Percentiles rank a stretch among this genome's conserved stretches.
Evolutionary conservation across 2,888 invertebrate genomes (phyloP).

Genomic region (Petrophora chlorosata): DNA sequence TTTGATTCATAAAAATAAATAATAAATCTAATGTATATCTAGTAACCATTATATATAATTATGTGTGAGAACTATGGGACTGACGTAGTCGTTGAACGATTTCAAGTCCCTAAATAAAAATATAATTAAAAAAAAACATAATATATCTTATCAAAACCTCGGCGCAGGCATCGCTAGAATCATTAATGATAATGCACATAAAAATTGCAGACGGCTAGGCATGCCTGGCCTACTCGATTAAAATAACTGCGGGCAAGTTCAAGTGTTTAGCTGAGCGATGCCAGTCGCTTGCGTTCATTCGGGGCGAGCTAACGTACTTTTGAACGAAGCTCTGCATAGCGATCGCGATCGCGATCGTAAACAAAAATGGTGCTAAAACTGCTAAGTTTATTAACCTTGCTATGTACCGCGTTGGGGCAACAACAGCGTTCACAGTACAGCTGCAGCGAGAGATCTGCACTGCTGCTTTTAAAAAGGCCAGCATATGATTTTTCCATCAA

Average conservation of each 20-base stretch:
- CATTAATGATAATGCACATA: constrained; percentile 17
- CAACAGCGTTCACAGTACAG: too few relatives aligned
- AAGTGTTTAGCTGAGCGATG: not conserved
- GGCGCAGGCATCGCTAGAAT: constrained; percentile 9
- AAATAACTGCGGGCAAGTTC: constrained; percentile 18
- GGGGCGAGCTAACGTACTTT: not conserved
- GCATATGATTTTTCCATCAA: constrained; percentile 60
- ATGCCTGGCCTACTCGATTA: constrained; percentile 10
- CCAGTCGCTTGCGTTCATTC: constrained; percentile 9
- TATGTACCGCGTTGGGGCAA: constrained; percentile 29
- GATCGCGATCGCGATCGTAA: constrained; percentile 17
- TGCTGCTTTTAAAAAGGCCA: constrained; percentile 49
- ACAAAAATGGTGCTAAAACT: constrained; percentile 45
- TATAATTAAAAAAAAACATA: too few relatives aligned
- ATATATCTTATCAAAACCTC: too few relatives aligned
- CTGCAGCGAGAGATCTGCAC: constrained; percentile 49
- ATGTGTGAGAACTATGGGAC: too few relatives aligned
- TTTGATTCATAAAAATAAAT: too few relatives aligned
- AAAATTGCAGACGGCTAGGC: constrained; percentile 11
- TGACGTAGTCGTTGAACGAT: too few relatives aligned
- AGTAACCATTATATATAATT: too few relatives aligned
- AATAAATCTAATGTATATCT: too few relatives aligned
- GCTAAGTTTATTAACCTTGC: constrained; percentile 35
- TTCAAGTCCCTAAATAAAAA: too few relatives aligned
- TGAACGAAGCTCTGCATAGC: constrained; percentile 8